phyloP scores from a whole-genome alignment of 37 sponge, comb jelly and placozoan genomes.

The Dysidea cf. avara region DNA sequence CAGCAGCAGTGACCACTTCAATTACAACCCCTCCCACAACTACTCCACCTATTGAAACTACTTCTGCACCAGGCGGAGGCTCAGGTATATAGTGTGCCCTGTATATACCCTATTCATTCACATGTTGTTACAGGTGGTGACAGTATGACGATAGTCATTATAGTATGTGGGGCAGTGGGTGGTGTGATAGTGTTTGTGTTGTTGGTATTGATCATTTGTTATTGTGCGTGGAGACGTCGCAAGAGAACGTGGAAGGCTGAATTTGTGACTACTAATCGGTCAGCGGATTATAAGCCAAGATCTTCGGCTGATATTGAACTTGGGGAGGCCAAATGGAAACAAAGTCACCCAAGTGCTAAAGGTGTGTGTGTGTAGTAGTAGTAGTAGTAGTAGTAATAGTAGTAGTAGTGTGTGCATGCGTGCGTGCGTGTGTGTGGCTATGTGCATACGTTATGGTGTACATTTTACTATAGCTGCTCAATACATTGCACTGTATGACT shows the following conservation, averaged over 20 bases:
- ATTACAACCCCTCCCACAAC: neutral
- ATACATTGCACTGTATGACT: slow-evolving; percentile 52
- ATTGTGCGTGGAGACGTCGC: slow-evolving; percentile 1
- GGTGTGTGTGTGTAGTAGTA: too few relatives aligned
- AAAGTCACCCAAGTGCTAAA: too few relatives aligned
- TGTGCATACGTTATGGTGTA: too few relatives aligned
- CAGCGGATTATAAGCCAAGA: neutral
- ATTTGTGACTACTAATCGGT: neutral
- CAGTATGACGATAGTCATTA: neutral
- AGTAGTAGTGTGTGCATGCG: too few relatives aligned
- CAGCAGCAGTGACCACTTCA: neutral
- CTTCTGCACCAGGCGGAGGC: neutral
- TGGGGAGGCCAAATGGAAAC: too few relatives aligned
- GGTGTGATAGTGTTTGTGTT: slow-evolving; percentile 14
- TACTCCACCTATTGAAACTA: neutral
- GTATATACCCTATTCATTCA: too few relatives aligned
- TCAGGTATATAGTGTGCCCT: too few relatives aligned
- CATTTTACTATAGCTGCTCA: slow-evolving; percentile 38
- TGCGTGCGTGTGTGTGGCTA: too few relatives aligned
- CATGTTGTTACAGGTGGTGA: neutral
- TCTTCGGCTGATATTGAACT: too few relatives aligned
- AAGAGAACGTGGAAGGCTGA: slow-evolving; percentile 1
- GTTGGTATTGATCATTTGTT: slow-evolving; percentile 20
- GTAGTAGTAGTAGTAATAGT: too few relatives aligned
- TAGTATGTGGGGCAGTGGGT: slow-evolving; percentile 31